Evolutionary conservation across 2,797 vertebrate species (phyloP), one percentile per base, ranked within the genome.

Genomic region (Epinephelus malabaricus): DNA sequence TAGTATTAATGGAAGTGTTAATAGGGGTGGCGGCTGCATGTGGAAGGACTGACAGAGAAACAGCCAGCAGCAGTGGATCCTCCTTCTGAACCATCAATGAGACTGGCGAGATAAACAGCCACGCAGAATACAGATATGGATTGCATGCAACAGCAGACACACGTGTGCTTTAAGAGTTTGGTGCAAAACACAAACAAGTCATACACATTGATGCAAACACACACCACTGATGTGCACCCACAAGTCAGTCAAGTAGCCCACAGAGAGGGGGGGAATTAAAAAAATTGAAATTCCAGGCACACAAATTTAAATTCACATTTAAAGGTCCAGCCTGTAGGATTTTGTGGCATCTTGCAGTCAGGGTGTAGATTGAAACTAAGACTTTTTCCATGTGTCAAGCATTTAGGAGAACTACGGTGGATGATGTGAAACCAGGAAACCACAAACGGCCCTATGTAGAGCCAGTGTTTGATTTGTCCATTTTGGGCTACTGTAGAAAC

Each of bases 1-100:
- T 69, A 68, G 87, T 81, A 88, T 90, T 90, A 89, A 89, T 88
- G 83, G 81, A 82, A 60, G 82, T 90, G 92, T 89, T 92, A 92
- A 91, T 89, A 84, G 87, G 71, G 83, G 83, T 89, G 82, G 80
- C 27, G 73, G 82, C 72, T 88, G 83, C 72, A 73, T 84, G 79
- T 59, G 62, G 69, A 77, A 68, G 73, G 60, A 76, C 72, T 71
- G 81, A 80, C 58, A 75, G 87, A 71, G 72, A 85, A 85, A 88
- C 59, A 80, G 82, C 86, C 88, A 78, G 75, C 65, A 82, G 75
- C 79, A 11, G 50, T 70, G 69, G 63, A 84, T 77, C 65, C 63
- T 78, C 62, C 40, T 23, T 74, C 80, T 55, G 60, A 89, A 82
- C 69, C 71, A 75, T 75, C 83, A 72, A 73, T 70, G 69, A 79